Base-by-base conservation (phyloP, 2,113 vertebrate species). In the Camelus bactrianus region DNA sequence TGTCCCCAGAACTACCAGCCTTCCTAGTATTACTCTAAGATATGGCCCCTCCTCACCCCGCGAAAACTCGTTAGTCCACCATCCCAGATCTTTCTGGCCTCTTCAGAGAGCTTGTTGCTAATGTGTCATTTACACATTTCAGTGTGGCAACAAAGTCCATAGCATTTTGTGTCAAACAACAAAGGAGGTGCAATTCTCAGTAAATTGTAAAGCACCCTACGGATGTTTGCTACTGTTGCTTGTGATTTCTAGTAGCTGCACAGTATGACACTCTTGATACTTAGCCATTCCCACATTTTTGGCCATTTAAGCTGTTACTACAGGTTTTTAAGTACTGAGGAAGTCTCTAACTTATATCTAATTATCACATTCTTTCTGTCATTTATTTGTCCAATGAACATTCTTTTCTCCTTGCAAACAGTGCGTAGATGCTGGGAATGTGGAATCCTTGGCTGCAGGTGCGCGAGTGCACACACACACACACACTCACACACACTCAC, bases 401-500 rank as follows among this genome's bases (percentile, higher is more conserved):
- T 32, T 38, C 26, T 64, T 52, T 73, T 77, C 48, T 60, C 32
- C 32, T 9, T 2, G 12, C 84, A 76, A 22, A 35, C 30, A 48
- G 0, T 69, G 58, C 58, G 50, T 77, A 54, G 42, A 35, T 82
- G 60, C 32, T 69, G 69, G 52, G 69, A 11, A 60, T 82, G 32
- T 83, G 42, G 32, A 60, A 58, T 58, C 38, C 38, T 65, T 76
- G 54, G 70, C 52, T 35, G 28, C 1, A 30, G 11, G 2, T 17
- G 3, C 8, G 2, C n/a, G 10, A 11, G 2, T 16, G 3, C 8
- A 1, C n/a, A 6, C 65, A 8, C 20, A 16, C 62, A n/a, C 42
- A 46, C n/a, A 10, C 32, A 2, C 32, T 13, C 24, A 11, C 60
- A 16, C n/a, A 75, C 28, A 26, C 35, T 35, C 35, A 32, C 6